phyloP scores from a whole-genome alignment of 92 coral and sea anemone species.

The Montipora capitata region DNA sequence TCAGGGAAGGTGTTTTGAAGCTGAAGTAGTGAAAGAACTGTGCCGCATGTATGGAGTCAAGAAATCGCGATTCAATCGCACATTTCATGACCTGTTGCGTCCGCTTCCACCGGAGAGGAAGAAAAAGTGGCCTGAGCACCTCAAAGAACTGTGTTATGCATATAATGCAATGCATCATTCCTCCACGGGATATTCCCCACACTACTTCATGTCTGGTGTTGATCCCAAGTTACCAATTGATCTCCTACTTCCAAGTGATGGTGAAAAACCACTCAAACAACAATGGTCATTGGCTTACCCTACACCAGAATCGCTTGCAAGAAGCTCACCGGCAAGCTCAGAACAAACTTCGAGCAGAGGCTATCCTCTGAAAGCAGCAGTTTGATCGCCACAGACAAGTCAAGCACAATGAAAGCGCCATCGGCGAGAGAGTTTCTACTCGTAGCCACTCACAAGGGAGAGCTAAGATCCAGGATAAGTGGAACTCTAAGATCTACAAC shows the following conservation, averaged over 20 bases:
- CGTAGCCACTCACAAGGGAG: conserved; percentile 36
- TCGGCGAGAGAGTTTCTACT: neutral
- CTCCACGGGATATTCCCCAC: conserved; percentile 80
- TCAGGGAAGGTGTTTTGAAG: conserved; percentile 73
- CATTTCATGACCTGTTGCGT: too few relatives aligned
- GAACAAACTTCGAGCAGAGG: too few relatives aligned
- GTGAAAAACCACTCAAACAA: neutral
- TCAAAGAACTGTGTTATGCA: too few relatives aligned
- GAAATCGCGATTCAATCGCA: too few relatives aligned
- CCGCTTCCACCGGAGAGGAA: too few relatives aligned
- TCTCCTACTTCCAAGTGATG: conserved; percentile 23
- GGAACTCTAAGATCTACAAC: conserved; percentile 26
- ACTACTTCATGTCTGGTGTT: conserved; percentile 75
- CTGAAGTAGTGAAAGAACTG: too few relatives aligned
- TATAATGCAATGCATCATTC: too few relatives aligned
- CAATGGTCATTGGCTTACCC: conserved; percentile 39
- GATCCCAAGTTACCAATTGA: conserved; percentile 69
- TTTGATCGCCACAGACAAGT: too few relatives aligned
- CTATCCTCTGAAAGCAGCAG: too few relatives aligned
- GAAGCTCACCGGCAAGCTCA: too few relatives aligned
- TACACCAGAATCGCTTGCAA: conserved; percentile 23
- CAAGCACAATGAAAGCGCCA: neutral
- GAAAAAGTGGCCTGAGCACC: too few relatives aligned
- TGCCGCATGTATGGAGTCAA: too few relatives aligned
- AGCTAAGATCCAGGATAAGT: conserved; percentile 24